Conservation (phyloP, 1,140 invertebrate species). For the Hydropsyche tenuis region DNA sequence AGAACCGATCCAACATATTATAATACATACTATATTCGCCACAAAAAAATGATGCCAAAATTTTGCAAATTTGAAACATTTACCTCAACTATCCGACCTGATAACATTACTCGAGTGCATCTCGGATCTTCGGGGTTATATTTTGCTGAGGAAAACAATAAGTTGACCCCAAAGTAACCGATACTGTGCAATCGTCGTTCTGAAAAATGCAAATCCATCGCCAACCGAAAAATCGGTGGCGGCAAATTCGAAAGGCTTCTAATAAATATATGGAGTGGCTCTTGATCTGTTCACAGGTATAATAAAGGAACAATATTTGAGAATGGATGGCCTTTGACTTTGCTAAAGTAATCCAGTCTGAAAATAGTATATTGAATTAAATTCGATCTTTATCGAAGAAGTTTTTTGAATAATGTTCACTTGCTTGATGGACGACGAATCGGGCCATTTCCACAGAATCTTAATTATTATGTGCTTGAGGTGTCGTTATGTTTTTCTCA, state of each 20-base stretch:
- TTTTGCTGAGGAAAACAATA: constrained; percentile 68
- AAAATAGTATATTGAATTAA: constrained; percentile 9
- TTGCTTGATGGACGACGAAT: constrained; percentile 43
- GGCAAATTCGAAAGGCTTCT: constrained; percentile 77
- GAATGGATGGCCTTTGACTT: constrained; percentile 73
- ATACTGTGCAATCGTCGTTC: constrained; percentile 70
- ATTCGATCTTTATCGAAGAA: background rate
- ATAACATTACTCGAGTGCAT: constrained; percentile 76
- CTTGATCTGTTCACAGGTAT: constrained; percentile 71
- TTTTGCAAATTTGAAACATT: background rate
- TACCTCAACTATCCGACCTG: constrained; percentile 73
- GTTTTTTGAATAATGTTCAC: constrained; percentile 26
- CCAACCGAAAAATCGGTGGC: constrained; percentile 62
- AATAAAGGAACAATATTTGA: constrained; percentile 77
- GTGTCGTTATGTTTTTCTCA: too few species aligned
- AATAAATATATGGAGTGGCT: constrained; percentile 78
- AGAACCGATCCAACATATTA: constrained; percentile 78
- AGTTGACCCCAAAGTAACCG: constrained; percentile 73
- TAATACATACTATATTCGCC: constrained; percentile 74
- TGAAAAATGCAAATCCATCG: constrained; percentile 50
- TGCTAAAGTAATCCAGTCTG: constrained; percentile 74
- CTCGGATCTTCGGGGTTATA: constrained; percentile 82
- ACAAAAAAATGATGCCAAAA: constrained; percentile 67
- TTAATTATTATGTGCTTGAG: constrained; percentile 40
- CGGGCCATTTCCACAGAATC: constrained; percentile 44